Evolutionary conservation across 2,888 invertebrate genomes (phyloP).

Genomic region (Pachymerium ferrugineum): DNA sequence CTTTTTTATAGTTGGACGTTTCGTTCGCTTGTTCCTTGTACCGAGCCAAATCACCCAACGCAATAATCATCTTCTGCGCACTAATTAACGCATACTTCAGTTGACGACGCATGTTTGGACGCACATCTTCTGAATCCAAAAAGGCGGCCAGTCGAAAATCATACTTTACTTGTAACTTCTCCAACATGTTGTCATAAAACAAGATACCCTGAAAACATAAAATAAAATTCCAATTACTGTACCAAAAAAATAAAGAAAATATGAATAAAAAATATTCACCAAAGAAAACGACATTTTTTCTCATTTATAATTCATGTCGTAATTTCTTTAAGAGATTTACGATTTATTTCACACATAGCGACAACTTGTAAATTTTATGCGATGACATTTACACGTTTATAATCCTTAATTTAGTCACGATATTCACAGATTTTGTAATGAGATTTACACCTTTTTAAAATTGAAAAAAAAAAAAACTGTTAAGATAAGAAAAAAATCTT

Average conservation of each 20-base stretch:
- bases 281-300: no score
- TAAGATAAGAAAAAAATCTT: no score
- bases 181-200: slow-evolving; percentile 71
- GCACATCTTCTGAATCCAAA: slow-evolving; percentile 44
- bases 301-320: no score
- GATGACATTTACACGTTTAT: no score
- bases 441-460: no score
- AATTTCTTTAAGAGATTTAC: no score
- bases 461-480: no score
- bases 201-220: slow-evolving; percentile 54
- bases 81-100: slow-evolving; percentile 74
- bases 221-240: neutral
- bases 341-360: no score
- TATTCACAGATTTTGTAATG: no score
- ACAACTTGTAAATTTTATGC: no score
- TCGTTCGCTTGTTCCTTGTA: slow-evolving; percentile 81
- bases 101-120: slow-evolving; percentile 51
- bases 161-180: slow-evolving; percentile 66
- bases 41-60: slow-evolving; percentile 84
- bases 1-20: slow-evolving; percentile 71
- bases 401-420: no score
- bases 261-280: neutral
- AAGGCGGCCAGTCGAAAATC: slow-evolving; percentile 59
- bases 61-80: slow-evolving; percentile 80
- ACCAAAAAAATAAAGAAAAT: slow-evolving; percentile 16